phyloP scores from a whole-genome alignment of 2,113 vertebrate species.

The Tragelaphus buxtoni region DNA sequence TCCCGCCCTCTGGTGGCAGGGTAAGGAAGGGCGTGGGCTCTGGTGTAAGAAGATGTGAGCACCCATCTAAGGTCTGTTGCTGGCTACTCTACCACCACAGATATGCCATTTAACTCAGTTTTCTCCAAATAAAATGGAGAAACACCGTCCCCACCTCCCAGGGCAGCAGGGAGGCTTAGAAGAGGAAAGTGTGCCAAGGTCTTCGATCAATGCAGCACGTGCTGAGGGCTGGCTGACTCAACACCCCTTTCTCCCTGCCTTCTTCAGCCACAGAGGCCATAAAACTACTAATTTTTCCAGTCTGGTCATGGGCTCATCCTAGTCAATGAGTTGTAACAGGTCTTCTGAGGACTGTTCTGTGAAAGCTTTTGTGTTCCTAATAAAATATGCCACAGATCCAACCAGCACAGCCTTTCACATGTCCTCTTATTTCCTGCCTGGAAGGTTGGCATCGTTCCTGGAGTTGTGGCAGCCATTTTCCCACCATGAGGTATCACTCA shows the following conservation, averaged over 20 bases:
- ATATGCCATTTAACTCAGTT: neutral
- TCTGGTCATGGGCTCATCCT: neutral
- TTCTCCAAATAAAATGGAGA: neutral
- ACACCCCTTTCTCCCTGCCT: too few species aligned
- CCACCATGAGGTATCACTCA: neutral
- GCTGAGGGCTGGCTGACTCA: neutral
- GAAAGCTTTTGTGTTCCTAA: neutral
- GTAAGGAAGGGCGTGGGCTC: neutral
- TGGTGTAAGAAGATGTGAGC: neutral
- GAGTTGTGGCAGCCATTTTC: neutral
- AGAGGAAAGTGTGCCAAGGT: neutral
- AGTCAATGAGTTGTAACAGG: neutral
- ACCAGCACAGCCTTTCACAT: neutral
- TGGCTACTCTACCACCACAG: neutral
- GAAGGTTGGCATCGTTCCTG: neutral
- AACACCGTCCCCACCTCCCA: neutral
- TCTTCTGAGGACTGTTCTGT: neutral
- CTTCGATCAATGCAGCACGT: accelerated
- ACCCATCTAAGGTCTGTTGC: accelerated
- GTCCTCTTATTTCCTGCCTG: neutral
- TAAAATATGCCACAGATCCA: neutral
- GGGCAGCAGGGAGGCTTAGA: neutral
- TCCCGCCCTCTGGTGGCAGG: neutral
- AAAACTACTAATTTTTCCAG: neutral
- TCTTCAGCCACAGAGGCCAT: neutral